phyloP scores from a whole-genome alignment of 2,888 invertebrate species.

The Melanargia galathea region DNA sequence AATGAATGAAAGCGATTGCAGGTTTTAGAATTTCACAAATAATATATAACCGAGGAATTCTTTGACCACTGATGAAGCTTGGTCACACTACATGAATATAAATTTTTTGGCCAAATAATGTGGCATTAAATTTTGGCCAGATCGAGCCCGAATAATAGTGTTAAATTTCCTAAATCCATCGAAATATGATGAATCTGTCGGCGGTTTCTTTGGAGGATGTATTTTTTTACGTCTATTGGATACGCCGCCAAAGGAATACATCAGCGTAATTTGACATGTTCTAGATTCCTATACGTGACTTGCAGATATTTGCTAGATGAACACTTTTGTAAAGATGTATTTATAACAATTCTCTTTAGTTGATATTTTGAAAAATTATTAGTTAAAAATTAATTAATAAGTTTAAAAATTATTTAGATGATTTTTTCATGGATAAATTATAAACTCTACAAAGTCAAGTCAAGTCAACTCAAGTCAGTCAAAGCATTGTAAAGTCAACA shows the following conservation, averaged over 20 bases:
- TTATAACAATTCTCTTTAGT: too few relatives aligned
- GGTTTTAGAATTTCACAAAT: too few relatives aligned
- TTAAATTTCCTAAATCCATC: conserved; percentile 75
- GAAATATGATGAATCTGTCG: conserved; percentile 74
- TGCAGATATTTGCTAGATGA: conserved; percentile 7
- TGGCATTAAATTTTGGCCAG: conserved; percentile 66
- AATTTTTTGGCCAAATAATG: conserved; percentile 64
- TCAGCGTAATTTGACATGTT: conserved; percentile 24
- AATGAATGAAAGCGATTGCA: too few relatives aligned
- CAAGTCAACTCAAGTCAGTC: too few relatives aligned
- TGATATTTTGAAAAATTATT: background rate
- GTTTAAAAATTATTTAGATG: too few relatives aligned
- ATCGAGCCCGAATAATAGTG: conserved; percentile 68
- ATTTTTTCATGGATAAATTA: too few relatives aligned
- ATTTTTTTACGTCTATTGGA: conserved; percentile 41
- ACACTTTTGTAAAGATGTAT: background rate
- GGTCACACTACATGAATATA: conserved; percentile 50
- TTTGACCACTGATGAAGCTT: conserved; percentile 1
- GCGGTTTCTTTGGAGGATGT: conserved; percentile 55
- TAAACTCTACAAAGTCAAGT: too few relatives aligned
- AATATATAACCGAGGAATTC: background rate
- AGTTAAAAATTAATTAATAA: too few relatives aligned
- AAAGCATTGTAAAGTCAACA: too few relatives aligned
- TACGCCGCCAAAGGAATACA: conserved; percentile 35
- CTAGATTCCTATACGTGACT: conserved; percentile 36